Evolutionary conservation across 2,888 invertebrate species (phyloP).

Genomic region (Yponomeuta plumbellus): DNA sequence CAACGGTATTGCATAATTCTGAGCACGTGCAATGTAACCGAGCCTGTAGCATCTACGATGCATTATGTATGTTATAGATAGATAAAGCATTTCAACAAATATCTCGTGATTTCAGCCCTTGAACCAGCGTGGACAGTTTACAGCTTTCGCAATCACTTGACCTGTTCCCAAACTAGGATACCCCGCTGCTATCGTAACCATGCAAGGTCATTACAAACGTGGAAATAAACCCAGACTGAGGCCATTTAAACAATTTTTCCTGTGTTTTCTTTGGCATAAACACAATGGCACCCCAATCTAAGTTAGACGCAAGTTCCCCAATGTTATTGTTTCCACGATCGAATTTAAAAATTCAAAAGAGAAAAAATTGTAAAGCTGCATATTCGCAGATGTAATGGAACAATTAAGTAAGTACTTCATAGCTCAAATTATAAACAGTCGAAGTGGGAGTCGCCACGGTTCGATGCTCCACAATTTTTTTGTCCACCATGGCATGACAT

Average conservation of each 20-base stretch:
- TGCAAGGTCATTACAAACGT: too few species aligned
- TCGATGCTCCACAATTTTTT: slow-evolving; percentile 1
- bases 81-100: background rate
- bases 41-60: background rate
- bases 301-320: too few species aligned
- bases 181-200: too few species aligned
- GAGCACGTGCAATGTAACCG: slow-evolving; percentile 9
- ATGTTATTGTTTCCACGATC: too few species aligned
- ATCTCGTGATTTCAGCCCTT: background rate
- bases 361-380: background rate
- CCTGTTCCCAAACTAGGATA: too few species aligned
- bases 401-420: background rate
- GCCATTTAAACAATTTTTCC: too few species aligned
- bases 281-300: too few species aligned
- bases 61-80: background rate
- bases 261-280: too few species aligned
- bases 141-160: too few species aligned
- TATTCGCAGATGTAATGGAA: background rate
- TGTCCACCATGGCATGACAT: slow-evolving; percentile 6
- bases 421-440: background rate
- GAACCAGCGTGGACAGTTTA: background rate
- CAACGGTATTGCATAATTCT: slow-evolving; percentile 12
- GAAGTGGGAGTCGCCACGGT: slow-evolving; percentile 3
- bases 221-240: too few species aligned
- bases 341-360: background rate